Conservation (phyloP, 2,888 invertebrate species). For the Chrysodeixis includens region DNA sequence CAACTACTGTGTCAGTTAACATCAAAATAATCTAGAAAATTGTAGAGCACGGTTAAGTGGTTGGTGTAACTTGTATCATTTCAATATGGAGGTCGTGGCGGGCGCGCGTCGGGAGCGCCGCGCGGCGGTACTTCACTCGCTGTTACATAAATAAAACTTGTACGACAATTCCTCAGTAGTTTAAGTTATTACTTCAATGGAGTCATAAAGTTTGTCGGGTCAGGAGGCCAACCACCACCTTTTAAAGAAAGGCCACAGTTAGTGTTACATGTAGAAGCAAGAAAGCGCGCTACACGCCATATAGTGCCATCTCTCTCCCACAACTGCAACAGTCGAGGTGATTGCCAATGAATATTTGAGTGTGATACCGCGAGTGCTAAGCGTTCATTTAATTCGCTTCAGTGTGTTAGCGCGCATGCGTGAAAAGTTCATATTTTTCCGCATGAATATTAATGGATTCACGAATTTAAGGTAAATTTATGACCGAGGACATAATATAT, state of each 20-base stretch:
- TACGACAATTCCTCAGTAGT: neutral
- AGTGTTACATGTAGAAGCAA: too few relatives aligned
- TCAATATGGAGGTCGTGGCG: conserved; percentile 15
- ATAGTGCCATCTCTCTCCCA: too few relatives aligned
- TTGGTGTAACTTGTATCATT: conserved; percentile 32
- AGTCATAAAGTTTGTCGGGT: neutral
- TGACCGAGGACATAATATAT: conserved; percentile 2
- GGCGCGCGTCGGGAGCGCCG: too few relatives aligned
- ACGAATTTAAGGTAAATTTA: conserved; percentile 2
- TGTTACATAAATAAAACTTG: neutral
- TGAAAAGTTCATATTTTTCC: conserved; percentile 2
- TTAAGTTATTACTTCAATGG: neutral
- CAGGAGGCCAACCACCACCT: too few relatives aligned
- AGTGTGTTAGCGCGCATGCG: neutral
- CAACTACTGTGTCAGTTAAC: too few relatives aligned
- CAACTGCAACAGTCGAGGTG: too few relatives aligned
- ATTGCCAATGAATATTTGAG: neutral
- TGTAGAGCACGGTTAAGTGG: conserved; percentile 25
- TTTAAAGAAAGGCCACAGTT: too few relatives aligned
- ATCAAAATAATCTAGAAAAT: conserved; percentile 35
- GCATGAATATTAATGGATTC: conserved; percentile 3
- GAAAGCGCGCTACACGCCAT: too few relatives aligned
- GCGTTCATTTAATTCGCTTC: conserved; percentile 4
- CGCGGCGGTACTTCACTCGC: neutral
- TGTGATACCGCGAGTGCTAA: neutral